These are phyloP conservation scores for Agrotis clavis DNA, from an alignment of 2,888 invertebrate species.

Conservation along the genomic window DNA sequence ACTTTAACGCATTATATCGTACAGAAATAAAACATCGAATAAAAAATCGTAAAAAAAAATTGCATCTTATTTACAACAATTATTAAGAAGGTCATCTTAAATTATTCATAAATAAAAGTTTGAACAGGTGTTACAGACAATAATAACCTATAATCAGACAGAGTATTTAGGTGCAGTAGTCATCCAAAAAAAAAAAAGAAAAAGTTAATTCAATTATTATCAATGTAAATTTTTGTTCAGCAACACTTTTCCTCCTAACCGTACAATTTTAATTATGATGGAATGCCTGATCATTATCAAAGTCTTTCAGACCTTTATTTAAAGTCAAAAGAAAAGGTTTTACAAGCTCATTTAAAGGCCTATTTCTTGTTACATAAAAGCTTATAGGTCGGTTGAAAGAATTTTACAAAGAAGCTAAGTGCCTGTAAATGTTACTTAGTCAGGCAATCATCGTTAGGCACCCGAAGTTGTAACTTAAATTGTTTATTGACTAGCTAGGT, in stretches of 20 bases:
- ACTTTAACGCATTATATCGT: not conserved
- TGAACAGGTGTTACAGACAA: not conserved
- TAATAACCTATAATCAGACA: no score
- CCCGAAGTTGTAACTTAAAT: conserved; percentile 28
- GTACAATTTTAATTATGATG: conserved; percentile 31
- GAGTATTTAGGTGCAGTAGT: no score
- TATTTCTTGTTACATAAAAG: conserved; percentile 23
- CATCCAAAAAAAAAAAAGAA: no score
- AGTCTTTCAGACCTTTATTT: conserved; percentile 28
- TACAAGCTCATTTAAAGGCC: conserved; percentile 19
- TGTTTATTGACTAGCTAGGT: conserved; percentile 37
- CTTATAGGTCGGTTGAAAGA: conserved; percentile 23
- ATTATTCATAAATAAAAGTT: not conserved
- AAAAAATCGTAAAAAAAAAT: not conserved
- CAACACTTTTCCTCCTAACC: not conserved
- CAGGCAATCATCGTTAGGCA: conserved; percentile 52
- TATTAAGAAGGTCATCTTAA: not conserved
- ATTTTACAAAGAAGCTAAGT: conserved; percentile 36
- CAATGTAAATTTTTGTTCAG: not conserved
- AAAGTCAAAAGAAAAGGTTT: conserved; percentile 27
- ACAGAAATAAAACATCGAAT: not conserved
- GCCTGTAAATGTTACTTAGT: conserved; percentile 37
- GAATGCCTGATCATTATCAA: conserved; percentile 20
- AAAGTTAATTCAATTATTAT: not conserved
- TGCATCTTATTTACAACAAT: no score